These are phyloP conservation scores for Euzophera pinguis DNA, from an alignment of 2,888 invertebrate species.

Conservation along the genomic window DNA sequence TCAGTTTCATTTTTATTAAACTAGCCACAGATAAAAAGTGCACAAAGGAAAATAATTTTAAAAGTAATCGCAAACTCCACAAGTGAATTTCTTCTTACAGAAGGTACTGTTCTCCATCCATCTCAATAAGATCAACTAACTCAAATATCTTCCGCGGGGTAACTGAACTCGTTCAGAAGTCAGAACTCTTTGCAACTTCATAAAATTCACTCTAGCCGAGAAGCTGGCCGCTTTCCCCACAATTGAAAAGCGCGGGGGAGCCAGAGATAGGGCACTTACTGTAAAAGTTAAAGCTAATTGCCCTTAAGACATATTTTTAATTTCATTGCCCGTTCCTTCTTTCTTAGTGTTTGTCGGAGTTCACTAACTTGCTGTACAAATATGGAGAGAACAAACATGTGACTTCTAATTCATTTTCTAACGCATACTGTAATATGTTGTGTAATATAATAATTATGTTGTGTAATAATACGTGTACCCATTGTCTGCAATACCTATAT, in stretches of 20 bases:
- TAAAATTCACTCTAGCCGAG: slow-evolving; percentile 71
- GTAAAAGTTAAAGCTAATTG: slow-evolving; percentile 81
- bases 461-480: no score
- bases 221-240: slow-evolving; percentile 67
- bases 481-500: no score
- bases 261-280: slow-evolving; percentile 75
- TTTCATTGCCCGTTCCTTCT: slow-evolving; percentile 78
- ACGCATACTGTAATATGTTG: neutral
- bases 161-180: slow-evolving; percentile 62
- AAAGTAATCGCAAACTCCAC: no score
- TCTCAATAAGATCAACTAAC: slow-evolving; percentile 14
- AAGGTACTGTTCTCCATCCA: no score
- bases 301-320: slow-evolving; percentile 82
- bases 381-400: neutral
- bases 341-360: slow-evolving; percentile 71
- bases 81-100: no score
- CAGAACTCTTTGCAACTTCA: slow-evolving; percentile 65
- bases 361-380: slow-evolving; percentile 56
- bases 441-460: no score
- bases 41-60: no score
- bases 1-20: no score
- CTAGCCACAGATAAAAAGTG: no score
- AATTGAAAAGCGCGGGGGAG: slow-evolving; percentile 75
- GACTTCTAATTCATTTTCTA: neutral
- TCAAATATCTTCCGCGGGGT: slow-evolving; percentile 26